These are phyloP conservation scores for Lasioglossum oenotherae DNA, from an alignment of 2,888 invertebrate genomes.

Conservation along the genomic window DNA sequence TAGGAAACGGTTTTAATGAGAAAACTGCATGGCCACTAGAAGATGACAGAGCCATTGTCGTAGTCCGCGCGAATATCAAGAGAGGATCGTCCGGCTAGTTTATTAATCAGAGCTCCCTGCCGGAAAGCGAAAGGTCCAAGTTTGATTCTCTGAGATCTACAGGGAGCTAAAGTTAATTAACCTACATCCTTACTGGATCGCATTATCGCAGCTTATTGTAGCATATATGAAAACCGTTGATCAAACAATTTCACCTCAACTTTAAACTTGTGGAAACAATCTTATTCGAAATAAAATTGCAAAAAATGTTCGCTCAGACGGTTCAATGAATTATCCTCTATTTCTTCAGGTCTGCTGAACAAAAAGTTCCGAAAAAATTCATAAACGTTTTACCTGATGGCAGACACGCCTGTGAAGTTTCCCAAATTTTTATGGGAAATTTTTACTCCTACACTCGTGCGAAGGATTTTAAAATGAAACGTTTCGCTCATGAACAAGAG, in stretches of 20 bases:
- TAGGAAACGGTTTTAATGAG: slow-evolving; percentile 2
- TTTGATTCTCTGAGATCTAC: not conserved
- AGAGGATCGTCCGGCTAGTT: not conserved
- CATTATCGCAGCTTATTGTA: not conserved
- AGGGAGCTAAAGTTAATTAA: not conserved
- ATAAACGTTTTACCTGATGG: no score
- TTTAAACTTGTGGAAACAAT: not conserved
- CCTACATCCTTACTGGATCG: not conserved
- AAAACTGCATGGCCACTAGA: not conserved
- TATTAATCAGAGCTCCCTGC: not conserved
- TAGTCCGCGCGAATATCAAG: not conserved
- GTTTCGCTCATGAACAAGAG: not conserved
- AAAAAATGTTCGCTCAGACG: not conserved
- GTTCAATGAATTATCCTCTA: not conserved
- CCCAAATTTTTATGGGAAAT: not conserved
- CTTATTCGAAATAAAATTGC: not conserved
- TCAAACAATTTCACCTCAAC: not conserved
- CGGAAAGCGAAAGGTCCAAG: not conserved
- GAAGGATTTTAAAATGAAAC: not conserved
- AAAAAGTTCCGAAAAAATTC: not conserved
- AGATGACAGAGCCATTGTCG: not conserved
- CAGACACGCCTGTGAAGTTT: not conserved
- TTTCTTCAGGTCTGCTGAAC: not conserved
- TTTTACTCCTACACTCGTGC: not conserved
- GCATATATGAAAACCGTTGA: not conserved